Base-by-base conservation (phyloP, 2,888 invertebrate species). In the Graphium colonna region DNA sequence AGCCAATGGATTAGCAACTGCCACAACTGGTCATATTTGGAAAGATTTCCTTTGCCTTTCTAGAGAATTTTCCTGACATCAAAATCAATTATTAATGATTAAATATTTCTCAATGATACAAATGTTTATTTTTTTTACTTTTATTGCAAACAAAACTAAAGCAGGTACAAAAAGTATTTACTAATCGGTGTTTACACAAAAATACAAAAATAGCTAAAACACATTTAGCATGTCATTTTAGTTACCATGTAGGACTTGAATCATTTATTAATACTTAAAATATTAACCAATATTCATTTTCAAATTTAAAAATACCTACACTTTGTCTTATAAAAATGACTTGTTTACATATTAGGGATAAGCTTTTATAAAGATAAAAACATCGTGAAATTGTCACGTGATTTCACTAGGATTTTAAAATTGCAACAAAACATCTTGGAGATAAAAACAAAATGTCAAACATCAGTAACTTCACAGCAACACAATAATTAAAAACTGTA, bases 61-160 rank as follows among this genome's bases (percentile, higher is more conserved):
- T n/a, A n/a, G n/a, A n/a, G n/a, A n/a, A n/a, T n/a, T n/a, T n/a
- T n/a, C n/a, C n/a, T n/a, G n/a, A n/a, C n/a, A n/a, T n/a, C n/a
- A n/a, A n/a, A n/a, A n/a, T n/a, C n/a, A n/a, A n/a, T n/a, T n/a
- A n/a, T n/a, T n/a, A n/a, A n/a, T n/a, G n/a, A n/a, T n/a, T n/a
- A n/a, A n/a, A 21, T 21, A 5, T 21, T 21, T 21, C 3, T 7
- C 31, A 31, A 31, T 7, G 9, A 31, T 9, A 10, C 31, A 31
- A 9, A 7, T 26, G 26, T 2, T 53, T 48, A 61, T 54, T 58
- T 52, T 62, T 51, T 57, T 60, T 55, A 52, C 58, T 60, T 61
- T 62, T 82, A 85, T 84, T 86, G 87, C 85, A 86, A 87, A 81
- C 59, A 70, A 70, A 77, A 77, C 69, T 67, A 68, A 78, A 78